phyloP scores from a whole-genome alignment of 2,797 vertebrate species.

The Thalassophryne amazonica region DNA sequence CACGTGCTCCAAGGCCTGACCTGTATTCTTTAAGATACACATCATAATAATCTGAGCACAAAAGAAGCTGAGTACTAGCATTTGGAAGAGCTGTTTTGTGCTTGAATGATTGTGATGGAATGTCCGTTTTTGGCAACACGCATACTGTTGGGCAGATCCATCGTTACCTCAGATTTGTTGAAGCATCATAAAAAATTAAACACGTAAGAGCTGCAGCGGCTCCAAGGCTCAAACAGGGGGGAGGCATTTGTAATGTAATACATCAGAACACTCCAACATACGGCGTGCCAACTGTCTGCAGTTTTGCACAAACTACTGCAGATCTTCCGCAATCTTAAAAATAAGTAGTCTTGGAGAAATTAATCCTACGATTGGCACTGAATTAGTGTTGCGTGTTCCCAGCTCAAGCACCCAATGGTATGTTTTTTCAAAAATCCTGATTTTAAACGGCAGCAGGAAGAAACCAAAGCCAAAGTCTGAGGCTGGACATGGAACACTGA shows the following conservation, averaged over 20 bases:
- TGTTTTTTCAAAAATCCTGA: conserved; percentile 24
- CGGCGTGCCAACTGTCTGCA: neutral
- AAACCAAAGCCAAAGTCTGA: conserved; percentile 34
- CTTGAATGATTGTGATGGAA: too few species aligned
- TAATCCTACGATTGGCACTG: conserved; percentile 3
- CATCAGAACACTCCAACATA: conserved; percentile 3
- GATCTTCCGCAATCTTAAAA: neutral
- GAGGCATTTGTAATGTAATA: conserved; percentile 13
- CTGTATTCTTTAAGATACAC: too few species aligned
- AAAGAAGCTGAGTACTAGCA: too few species aligned
- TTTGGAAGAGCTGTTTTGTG: too few species aligned
- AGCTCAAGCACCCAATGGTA: neutral
- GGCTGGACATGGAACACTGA: conserved; percentile 45
- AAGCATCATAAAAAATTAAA: conserved; percentile 3
- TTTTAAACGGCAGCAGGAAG: conserved; percentile 34
- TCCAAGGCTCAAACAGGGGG: neutral
- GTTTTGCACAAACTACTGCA: neutral
- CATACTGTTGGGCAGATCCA: too few species aligned
- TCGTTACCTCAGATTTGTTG: too few species aligned
- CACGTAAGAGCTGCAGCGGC: neutral
- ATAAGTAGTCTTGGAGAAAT: neutral
- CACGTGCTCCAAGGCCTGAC: too few species aligned
- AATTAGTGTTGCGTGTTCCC: neutral
- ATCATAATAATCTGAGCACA: too few species aligned
- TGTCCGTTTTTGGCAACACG: too few species aligned